Evolutionary conservation across 2,888 invertebrate genomes (phyloP), one percentile per base, ranked within the genome.

Genomic region (Troides helena): DNA sequence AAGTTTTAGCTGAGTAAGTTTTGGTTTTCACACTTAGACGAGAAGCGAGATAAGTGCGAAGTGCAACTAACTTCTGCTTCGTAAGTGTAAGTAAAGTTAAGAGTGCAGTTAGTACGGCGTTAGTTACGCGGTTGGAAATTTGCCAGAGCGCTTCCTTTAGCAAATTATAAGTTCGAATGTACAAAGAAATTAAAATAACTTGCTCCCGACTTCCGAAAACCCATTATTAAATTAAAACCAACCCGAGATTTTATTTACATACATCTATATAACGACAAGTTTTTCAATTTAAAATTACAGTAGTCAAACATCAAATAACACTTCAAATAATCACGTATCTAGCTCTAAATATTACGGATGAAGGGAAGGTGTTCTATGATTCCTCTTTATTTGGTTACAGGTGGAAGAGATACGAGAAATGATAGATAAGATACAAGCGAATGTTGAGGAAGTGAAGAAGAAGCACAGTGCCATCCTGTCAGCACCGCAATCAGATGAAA

Each of bases 371-470:
- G 2, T 46, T 46, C 46, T 30, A 30, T 30, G 12, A 46, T 14
- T 14, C 12, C 18, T 63, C 43, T 1, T 65, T 58, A 12, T 72
- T 70, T 74, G 43, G 81, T 89, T 88, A 63, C 89, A 98, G 98
- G 99, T 99, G 93, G 99, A 99, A 94, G 99, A 99, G 94, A 99
- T 99, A 92, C 96, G 99, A 83, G 98, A 98, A 93, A 99, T 99
- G 98, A 99, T 99, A 94, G 99, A 99, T 93, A 98, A 98, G 94
- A 99, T 99, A 88, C 98, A 99, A 92, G 96, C 97, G 84, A 99
- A 99, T 95, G 99, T 99, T 78, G 99, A 99, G 88, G 99, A 99
- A 90, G 99, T 99, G 74, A 99, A 99, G 95, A 99, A 99, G 95
- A 99, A 99, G 95, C 99, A 99, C 94, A 99, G 99, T 94, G 97